A percentile compares a stretch with the other conserved stretches of the same genome.
Conservation (phyloP, 2,888 invertebrate species). For the Odontothrips loti region DNA sequence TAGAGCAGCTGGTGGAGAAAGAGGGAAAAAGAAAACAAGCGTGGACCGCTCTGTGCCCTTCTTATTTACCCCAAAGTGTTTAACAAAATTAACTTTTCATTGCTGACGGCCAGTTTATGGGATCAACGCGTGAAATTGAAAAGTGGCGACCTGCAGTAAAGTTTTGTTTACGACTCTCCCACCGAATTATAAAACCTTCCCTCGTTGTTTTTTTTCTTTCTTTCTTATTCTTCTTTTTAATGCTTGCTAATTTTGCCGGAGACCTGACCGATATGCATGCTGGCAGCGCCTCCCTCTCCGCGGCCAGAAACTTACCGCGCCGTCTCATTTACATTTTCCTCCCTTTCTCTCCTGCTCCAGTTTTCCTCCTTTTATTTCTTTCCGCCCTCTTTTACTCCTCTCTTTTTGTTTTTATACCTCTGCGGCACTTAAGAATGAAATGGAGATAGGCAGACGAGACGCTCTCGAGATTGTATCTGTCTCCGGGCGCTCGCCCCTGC, state of each 20-base stretch:
- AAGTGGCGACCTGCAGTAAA: conserved; percentile 17
- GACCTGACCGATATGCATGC: not conserved
- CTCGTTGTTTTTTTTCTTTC: not conserved
- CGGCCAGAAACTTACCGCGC: not conserved
- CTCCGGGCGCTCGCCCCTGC: too few species aligned
- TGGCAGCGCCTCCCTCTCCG: not conserved
- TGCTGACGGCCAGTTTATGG: conserved; percentile 9
- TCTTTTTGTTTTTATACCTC: not conserved
- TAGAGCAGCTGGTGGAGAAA: not conserved
- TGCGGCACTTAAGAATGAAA: conserved; percentile 22
- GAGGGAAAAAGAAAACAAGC: not conserved
- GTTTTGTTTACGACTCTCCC: conserved; percentile 29
- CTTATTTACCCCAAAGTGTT: conserved; percentile 24
- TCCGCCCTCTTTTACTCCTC: not conserved
- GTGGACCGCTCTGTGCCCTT: not conserved
- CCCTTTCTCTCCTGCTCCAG: not conserved
- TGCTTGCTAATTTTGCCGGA: conserved; percentile 12
- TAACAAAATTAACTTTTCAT: conserved; percentile 21
- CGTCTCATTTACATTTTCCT: not conserved
- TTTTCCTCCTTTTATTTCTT: not conserved
- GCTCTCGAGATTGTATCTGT: not conserved
- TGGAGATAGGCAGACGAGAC: conserved; percentile 15
- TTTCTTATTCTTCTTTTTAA: conserved; percentile 13
- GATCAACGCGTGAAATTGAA: conserved; percentile 17
- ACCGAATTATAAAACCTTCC: conserved; percentile 21